A percentile compares a stretch with the other conserved stretches of the same genome.
Conservation (phyloP, 2,113 vertebrate species). For the Anarrhichthys ocellatus region DNA sequence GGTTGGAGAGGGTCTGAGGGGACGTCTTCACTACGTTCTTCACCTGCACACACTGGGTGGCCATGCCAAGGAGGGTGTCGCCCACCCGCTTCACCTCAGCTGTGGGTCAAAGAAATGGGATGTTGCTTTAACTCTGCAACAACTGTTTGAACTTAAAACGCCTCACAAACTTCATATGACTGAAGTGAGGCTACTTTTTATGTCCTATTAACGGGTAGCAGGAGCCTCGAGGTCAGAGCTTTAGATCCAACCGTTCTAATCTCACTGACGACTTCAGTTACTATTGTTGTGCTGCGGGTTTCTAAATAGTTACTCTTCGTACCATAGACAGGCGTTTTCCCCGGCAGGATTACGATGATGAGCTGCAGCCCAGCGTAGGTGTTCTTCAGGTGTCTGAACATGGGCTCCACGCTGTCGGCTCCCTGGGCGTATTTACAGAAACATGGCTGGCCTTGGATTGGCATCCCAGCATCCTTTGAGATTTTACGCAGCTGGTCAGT, state of each 20-base stretch:
- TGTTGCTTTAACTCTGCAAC: background rate
- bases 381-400: slow-evolving; percentile 98
- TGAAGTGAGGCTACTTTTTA: background rate
- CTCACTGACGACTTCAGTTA: background rate
- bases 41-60: slow-evolving; percentile 98
- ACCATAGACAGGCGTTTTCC: slow-evolving; percentile 97
- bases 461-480: slow-evolving; percentile 97
- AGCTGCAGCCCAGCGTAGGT: slow-evolving; percentile 97
- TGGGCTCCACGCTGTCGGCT: slow-evolving; percentile 96
- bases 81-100: slow-evolving; percentile 98
- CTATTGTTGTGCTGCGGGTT: background rate
- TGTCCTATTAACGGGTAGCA: background rate
- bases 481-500: slow-evolving; percentile 97
- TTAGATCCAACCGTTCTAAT: background rate
- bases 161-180: background rate
- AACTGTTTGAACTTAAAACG: background rate
- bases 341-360: slow-evolving; percentile 96
- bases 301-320: slow-evolving; percentile 14
- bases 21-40: slow-evolving; percentile 99
- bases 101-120: slow-evolving; percentile 56
- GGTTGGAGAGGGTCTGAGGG: slow-evolving; percentile 97
- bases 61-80: slow-evolving; percentile 96
- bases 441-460: slow-evolving; percentile 95
- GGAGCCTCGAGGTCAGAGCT: background rate
- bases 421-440: slow-evolving; percentile 98